These are phyloP conservation scores for Cyphomyrus discorhynchus DNA, from an alignment of 2,113 vertebrate species.

Conservation along the genomic window DNA sequence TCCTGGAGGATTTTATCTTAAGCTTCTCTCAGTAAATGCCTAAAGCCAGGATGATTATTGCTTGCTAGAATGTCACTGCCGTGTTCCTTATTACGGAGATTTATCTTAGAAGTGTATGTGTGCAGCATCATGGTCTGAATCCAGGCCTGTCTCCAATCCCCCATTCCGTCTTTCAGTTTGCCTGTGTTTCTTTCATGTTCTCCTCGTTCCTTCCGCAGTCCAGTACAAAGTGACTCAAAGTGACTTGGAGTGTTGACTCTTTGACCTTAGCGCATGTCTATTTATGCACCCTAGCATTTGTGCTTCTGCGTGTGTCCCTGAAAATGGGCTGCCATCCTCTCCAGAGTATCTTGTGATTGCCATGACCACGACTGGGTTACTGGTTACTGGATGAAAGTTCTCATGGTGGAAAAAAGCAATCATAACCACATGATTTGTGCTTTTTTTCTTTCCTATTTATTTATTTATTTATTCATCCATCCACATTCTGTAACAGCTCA, in stretches of 20 bases:
- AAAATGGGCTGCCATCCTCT: background rate
- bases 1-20: background rate
- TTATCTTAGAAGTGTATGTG: background rate
- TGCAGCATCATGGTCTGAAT: background rate
- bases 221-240: background rate
- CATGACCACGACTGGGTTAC: background rate
- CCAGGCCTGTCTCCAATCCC: background rate
- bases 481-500: background rate
- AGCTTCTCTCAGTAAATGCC: background rate
- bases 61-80: background rate
- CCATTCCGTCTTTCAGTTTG: background rate
- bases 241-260: background rate
- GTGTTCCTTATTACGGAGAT: background rate
- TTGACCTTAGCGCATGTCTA: background rate
- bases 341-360: background rate
- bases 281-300: background rate
- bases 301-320: background rate
- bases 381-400: background rate
- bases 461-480: background rate
- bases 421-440: background rate
- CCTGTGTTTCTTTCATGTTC: background rate
- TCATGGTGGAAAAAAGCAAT: background rate
- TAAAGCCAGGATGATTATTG: background rate
- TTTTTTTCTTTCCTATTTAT: background rate
- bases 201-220: background rate